phyloP scores from a whole-genome alignment of 2,797 vertebrate genomes.

The Chelon auratus region DNA sequence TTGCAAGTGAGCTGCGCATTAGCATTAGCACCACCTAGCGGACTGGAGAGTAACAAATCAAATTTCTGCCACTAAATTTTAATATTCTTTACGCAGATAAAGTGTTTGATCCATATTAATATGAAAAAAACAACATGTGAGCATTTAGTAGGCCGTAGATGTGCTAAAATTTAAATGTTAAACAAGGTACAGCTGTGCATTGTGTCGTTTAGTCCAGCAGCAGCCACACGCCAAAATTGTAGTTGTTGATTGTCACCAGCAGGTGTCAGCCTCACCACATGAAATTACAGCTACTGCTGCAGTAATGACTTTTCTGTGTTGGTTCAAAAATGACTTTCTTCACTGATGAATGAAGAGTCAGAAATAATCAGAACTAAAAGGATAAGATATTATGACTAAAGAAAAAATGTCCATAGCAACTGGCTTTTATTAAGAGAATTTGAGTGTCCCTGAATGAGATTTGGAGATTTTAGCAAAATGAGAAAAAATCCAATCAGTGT shows the following conservation, averaged over 20 bases:
- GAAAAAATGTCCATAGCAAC: neutral
- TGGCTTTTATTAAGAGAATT: neutral
- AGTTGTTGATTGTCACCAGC: slow-evolving; percentile 63
- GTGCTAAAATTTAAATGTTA: neutral
- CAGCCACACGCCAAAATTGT: neutral
- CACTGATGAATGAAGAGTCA: neutral
- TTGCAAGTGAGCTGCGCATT: no score
- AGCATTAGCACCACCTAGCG: neutral
- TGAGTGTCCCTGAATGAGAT: neutral
- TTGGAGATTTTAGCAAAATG: neutral
- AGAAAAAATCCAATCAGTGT: neutral
- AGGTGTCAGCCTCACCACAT: slow-evolving; percentile 85
- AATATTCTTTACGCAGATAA: neutral
- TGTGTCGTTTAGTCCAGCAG: neutral
- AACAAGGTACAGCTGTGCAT: neutral
- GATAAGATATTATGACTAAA: neutral
- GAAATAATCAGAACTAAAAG: neutral
- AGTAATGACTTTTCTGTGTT: neutral
- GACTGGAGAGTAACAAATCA: neutral
- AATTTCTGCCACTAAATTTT: neutral
- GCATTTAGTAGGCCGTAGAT: no score
- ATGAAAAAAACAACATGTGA: no score
- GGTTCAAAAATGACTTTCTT: neutral
- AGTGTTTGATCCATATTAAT: no score
- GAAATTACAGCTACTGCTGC: slow-evolving; percentile 59